phyloP scores from a whole-genome alignment of 2,113 vertebrate genomes.

The Leuciscus idus region DNA sequence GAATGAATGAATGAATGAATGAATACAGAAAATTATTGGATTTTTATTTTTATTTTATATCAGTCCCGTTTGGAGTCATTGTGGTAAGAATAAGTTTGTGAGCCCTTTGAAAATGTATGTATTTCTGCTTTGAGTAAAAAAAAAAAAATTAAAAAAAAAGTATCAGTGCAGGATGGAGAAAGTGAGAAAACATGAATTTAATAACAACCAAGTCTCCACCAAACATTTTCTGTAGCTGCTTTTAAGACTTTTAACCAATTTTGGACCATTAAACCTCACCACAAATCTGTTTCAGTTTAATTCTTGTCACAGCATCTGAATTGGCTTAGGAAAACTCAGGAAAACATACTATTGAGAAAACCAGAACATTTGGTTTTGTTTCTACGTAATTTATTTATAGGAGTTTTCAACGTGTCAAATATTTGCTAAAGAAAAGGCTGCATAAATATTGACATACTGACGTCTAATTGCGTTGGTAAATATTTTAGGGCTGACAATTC shows the following conservation, averaged over 20 bases:
- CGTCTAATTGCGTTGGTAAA: slow-evolving; percentile 14
- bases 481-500: neutral
- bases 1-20: neutral
- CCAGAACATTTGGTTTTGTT: slow-evolving; percentile 17
- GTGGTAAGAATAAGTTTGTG: neutral
- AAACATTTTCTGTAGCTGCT: neutral
- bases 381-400: neutral
- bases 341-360: neutral
- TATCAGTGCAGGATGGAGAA: too few species aligned
- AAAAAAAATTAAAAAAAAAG: too few species aligned
- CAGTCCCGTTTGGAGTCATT: neutral
- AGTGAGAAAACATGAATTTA: too few species aligned
- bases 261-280: neutral
- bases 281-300: neutral
- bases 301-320: neutral
- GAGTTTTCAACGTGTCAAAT: slow-evolving; percentile 36
- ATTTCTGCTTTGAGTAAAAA: neutral
- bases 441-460: slow-evolving; percentile 36
- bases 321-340: neutral
- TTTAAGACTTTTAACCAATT: neutral
- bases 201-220: neutral
- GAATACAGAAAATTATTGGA: neutral
- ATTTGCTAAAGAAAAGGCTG: slow-evolving; percentile 46
- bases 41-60: neutral
- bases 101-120: neutral